These are phyloP conservation scores for Lasioglossum malachurum DNA, from an alignment of 2,888 invertebrate species.

Conservation along the genomic window DNA sequence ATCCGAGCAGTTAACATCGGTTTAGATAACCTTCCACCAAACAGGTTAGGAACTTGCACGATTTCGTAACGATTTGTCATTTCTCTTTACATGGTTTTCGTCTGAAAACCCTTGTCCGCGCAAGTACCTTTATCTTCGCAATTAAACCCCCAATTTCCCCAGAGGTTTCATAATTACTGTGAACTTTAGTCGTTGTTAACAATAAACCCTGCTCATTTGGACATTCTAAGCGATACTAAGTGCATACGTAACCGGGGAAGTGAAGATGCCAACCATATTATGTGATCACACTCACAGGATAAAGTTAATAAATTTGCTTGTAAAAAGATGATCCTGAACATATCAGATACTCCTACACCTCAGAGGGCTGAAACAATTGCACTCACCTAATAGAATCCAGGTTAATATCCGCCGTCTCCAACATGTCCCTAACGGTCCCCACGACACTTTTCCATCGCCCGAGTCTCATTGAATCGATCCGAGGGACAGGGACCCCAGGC, in stretches of 20 bases:
- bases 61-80: not conserved
- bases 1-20: not conserved
- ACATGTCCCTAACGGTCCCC: not conserved
- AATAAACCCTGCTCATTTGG: not conserved
- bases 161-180: not conserved
- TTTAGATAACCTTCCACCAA: not conserved
- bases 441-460: not conserved
- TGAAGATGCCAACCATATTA: not conserved
- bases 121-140: not conserved
- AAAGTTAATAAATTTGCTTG: not conserved
- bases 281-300: not conserved
- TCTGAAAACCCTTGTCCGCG: not conserved
- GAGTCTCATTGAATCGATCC: constrained; percentile 37
- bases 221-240: not conserved
- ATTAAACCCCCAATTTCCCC: not conserved
- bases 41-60: not conserved
- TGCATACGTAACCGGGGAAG: not conserved
- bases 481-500: constrained; percentile 20
- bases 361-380: not conserved
- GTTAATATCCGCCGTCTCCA: not conserved
- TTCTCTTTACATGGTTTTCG: not conserved
- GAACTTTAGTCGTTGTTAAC: not conserved
- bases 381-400: not conserved
- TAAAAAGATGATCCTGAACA: not conserved
- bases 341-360: not conserved